Evolutionary conservation across 1,140 invertebrate genomes (phyloP), one percentile per base, ranked within the genome.

Genomic region (Aethina tumida): DNA sequence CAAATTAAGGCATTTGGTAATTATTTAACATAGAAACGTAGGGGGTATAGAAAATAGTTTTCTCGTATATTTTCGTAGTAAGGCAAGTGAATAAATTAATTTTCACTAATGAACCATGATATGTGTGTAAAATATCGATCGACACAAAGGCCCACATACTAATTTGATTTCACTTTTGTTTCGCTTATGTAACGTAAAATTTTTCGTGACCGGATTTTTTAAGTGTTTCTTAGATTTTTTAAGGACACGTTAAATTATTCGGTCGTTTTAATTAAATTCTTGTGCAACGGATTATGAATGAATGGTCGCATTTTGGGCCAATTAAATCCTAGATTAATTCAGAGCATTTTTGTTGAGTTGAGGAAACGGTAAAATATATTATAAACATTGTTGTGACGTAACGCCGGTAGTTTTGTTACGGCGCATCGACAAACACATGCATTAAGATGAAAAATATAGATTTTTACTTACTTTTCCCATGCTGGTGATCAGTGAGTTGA

Each of bases 11-110:
- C n/a, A n/a, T n/a, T n/a, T n/a, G n/a, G n/a, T n/a, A n/a, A n/a
- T n/a, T n/a, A n/a, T n/a, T n/a, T n/a, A 14, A 39, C 41, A 39
- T 15, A 22, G 6, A 33, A 31, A 32, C 18, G 25, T 16, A 2
- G 13, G 29, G 15, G 10, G 13, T 19, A 25, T 20, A 26, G 9
- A 18, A 15, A 8, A 31, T 19, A 14, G 20, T 30, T 39, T 28
- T 8, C 12, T 14, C 35, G 13, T 37, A 16, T 8, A 7, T 37
- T 27, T 37, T 17, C 25, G 15, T n/a, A n/a, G 16, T 17, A 1
- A 28, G 24, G 17, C 6, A 32, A 3, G 10, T 13, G 18, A 17
- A 32, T 9, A 5, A 9, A 16, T 4, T 17, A 26, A 3, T 7
- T 9, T 18, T 13, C n/a, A 30, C 9, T 30, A 8, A 32, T 16